Evolutionary conservation across 2,888 invertebrate genomes (phyloP).

Genomic region (Fissipunctia ypsillon): DNA sequence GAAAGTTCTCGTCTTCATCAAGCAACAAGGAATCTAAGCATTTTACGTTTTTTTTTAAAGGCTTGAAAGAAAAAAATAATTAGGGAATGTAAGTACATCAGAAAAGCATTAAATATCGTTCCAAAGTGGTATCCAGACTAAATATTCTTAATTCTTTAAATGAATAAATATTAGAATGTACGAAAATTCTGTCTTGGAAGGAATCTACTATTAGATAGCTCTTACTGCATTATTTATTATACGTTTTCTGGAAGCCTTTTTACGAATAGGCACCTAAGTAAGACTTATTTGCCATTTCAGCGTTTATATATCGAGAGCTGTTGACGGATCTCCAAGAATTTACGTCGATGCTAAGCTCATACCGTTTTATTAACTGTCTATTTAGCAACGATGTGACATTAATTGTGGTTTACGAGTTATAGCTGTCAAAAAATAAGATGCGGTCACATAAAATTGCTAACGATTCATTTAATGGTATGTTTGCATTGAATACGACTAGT

Average conservation of each 20-base stretch:
- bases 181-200: neutral
- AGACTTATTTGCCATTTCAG: slow-evolving; percentile 35
- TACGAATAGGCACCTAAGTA: slow-evolving; percentile 36
- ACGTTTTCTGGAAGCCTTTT: slow-evolving; percentile 21
- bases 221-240: slow-evolving; percentile 29
- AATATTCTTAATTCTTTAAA: slow-evolving; percentile 5
- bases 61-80: neutral
- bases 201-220: slow-evolving; percentile 2
- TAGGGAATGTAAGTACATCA: neutral
- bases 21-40: neutral
- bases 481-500: neutral
- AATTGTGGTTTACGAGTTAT: slow-evolving; percentile 56
- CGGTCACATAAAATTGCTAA: slow-evolving; percentile 2
- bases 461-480: neutral
- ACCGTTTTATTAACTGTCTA: slow-evolving; percentile 62
- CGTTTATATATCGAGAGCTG: slow-evolving; percentile 44
- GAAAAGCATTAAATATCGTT: neutral
- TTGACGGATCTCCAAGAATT: slow-evolving; percentile 45
- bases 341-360: slow-evolving; percentile 37
- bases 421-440: slow-evolving; percentile 15
- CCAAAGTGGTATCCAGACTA: neutral
- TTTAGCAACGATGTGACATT: slow-evolving; percentile 49
- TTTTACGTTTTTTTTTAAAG: neutral
- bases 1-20: slow-evolving; percentile 5
- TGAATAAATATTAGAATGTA: neutral